Conservation (phyloP, 2,113 vertebrate genomes). For the Marcusenius ussheri region DNA sequence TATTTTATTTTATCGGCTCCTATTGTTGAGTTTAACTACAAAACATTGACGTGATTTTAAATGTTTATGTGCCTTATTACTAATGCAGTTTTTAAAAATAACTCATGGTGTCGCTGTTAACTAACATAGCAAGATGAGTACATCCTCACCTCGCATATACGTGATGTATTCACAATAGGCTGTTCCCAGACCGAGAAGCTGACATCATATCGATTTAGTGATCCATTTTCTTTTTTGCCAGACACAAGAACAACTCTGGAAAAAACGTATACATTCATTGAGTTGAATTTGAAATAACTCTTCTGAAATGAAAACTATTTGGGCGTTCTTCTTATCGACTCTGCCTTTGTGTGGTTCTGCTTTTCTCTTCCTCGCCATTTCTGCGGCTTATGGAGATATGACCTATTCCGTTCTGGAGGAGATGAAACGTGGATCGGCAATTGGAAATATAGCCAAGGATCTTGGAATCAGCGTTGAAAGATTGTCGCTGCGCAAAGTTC, state of each 20-base stretch:
- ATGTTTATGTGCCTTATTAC: neutral
- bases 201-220: neutral
- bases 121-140: neutral
- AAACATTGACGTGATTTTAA: neutral
- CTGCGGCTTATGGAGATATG: constrained; percentile 35
- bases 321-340: neutral
- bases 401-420: constrained; percentile 58
- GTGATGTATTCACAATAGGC: neutral
- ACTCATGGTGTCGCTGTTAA: constrained; percentile 43
- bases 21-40: neutral
- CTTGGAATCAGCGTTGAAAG: constrained; percentile 23
- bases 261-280: neutral
- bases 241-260: neutral
- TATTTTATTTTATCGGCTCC: neutral
- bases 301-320: neutral
- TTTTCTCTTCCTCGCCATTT: constrained; percentile 13
- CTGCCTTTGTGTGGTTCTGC: neutral
- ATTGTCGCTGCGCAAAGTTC: constrained; percentile 35
- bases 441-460: constrained; percentile 55
- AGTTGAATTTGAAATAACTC: constrained; percentile 2
- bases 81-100: constrained; percentile 25
- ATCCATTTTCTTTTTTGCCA: neutral
- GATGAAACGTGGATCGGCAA: constrained; percentile 43
- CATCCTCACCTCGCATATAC: neutral
- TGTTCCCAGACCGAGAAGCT: neutral